Conservation (phyloP, 2,888 invertebrate genomes). For the Perizoma affinitatum region DNA sequence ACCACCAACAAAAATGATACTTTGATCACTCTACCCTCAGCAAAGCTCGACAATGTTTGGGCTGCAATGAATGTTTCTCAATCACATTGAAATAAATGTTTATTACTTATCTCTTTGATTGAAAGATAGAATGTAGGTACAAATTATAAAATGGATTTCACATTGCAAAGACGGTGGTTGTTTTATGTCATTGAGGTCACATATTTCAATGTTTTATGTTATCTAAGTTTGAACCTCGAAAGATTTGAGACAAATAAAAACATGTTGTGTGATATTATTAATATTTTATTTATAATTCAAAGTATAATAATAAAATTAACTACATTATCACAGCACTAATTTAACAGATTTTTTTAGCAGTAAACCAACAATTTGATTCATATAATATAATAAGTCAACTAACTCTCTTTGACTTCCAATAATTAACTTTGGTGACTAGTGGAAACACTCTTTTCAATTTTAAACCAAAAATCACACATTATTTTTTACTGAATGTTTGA, state of each 20-base stretch:
- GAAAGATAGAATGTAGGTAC: background rate
- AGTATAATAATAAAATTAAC: background rate
- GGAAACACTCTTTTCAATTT: no score
- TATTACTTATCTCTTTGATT: background rate
- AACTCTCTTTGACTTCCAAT: no score
- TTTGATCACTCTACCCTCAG: slow-evolving; percentile 60
- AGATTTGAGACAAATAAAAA: background rate
- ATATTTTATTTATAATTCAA: background rate
- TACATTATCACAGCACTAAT: slow-evolving; percentile 35
- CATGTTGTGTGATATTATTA: background rate
- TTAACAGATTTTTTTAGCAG: background rate
- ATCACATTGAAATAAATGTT: slow-evolving; percentile 55
- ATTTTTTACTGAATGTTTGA: no score
- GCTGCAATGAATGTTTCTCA: slow-evolving; percentile 70
- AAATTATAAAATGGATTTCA: slow-evolving; percentile 11
- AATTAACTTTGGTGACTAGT: no score
- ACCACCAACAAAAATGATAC: slow-evolving; percentile 67
- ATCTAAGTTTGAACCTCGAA: no score
- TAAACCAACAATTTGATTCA: no score
- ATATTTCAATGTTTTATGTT: no score
- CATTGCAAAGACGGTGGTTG: slow-evolving; percentile 1
- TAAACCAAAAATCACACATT: no score
- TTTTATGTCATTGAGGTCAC: no score
- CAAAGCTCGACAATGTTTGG: slow-evolving; percentile 74
- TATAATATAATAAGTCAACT: no score